A percentile compares a stretch with the other conserved stretches of the same genome.
phyloP scores from a whole-genome alignment of 1,140 invertebrate genomes.

The Piezodorus guildinii region DNA sequence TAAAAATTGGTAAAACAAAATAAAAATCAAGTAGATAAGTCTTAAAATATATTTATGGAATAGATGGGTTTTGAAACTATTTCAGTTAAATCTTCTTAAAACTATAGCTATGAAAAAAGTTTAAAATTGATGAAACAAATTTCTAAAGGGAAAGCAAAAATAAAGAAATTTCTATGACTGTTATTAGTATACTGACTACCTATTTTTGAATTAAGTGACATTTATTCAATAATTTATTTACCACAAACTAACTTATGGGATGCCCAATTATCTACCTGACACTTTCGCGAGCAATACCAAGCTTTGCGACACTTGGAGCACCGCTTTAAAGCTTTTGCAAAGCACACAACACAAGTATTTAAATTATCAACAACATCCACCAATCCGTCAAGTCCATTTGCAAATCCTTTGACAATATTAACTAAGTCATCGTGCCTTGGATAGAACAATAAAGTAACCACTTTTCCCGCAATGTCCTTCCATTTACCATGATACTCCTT shows the following conservation, averaged over 20 bases:
- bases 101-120: too few relatives aligned
- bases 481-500: conserved; percentile 40
- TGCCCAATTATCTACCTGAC: conserved; percentile 20
- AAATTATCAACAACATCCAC: conserved; percentile 32
- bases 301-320: conserved; percentile 40
- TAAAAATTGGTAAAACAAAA: too few relatives aligned
- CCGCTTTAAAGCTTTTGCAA: conserved; percentile 34
- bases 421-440: conserved; percentile 37
- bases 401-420: conserved; percentile 38
- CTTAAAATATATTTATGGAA: too few relatives aligned
- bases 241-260: conserved; percentile 10
- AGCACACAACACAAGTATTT: conserved; percentile 35
- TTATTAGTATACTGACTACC: too few relatives aligned
- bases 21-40: too few relatives aligned
- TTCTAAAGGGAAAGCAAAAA: too few relatives aligned
- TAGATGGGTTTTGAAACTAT: too few relatives aligned
- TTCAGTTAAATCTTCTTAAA: too few relatives aligned
- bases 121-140: too few relatives aligned
- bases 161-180: too few relatives aligned
- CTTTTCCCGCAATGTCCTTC: conserved; percentile 44
- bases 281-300: conserved; percentile 42
- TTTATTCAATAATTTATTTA: background rate
- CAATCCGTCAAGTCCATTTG: conserved; percentile 39
- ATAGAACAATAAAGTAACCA: conserved; percentile 40
- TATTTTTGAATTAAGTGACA: background rate